Conservation (phyloP, 2,888 invertebrate genomes). For the Chalcosyrphus nemorum region DNA sequence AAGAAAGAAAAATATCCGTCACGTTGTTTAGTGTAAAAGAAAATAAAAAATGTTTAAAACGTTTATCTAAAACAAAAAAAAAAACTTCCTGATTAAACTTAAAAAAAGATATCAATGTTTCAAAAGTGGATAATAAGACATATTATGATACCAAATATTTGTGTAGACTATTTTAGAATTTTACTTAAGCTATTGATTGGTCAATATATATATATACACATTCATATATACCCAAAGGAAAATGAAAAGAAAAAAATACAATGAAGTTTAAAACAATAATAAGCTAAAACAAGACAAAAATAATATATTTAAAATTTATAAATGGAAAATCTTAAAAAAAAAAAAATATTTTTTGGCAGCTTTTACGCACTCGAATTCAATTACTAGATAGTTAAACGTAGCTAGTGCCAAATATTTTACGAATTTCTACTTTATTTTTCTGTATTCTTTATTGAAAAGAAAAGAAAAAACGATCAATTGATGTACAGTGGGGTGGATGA, state of each 20-base stretch:
- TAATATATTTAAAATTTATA: slow-evolving; percentile 22
- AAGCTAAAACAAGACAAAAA: slow-evolving; percentile 9
- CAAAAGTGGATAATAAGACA: slow-evolving; percentile 63
- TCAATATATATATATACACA: slow-evolving; percentile 16
- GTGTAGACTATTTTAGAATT: slow-evolving; percentile 61
- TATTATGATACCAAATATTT: slow-evolving; percentile 71
- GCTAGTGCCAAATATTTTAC: slow-evolving; percentile 68
- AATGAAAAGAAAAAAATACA: slow-evolving; percentile 27
- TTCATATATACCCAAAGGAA: background rate
- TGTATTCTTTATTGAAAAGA: background rate
- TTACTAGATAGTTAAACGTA: slow-evolving; percentile 66
- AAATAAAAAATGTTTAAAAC: slow-evolving; percentile 37
- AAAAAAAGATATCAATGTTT: slow-evolving; percentile 60
- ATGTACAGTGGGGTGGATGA: background rate
- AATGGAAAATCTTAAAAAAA: slow-evolving; percentile 4
- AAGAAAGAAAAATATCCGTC: slow-evolving; percentile 52
- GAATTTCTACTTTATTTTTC: background rate
- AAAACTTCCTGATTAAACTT: slow-evolving; percentile 43
- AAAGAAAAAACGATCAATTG: background rate
- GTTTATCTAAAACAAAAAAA: slow-evolving; percentile 28
- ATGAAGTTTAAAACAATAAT: slow-evolving; percentile 8
- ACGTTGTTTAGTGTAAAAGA: slow-evolving; percentile 46
- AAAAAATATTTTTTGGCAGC: slow-evolving; percentile 63
- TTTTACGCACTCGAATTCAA: slow-evolving; percentile 65
- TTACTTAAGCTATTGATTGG: slow-evolving; percentile 57